Base-by-base conservation (phyloP, 2,113 vertebrate genomes). In the Apus apus region DNA sequence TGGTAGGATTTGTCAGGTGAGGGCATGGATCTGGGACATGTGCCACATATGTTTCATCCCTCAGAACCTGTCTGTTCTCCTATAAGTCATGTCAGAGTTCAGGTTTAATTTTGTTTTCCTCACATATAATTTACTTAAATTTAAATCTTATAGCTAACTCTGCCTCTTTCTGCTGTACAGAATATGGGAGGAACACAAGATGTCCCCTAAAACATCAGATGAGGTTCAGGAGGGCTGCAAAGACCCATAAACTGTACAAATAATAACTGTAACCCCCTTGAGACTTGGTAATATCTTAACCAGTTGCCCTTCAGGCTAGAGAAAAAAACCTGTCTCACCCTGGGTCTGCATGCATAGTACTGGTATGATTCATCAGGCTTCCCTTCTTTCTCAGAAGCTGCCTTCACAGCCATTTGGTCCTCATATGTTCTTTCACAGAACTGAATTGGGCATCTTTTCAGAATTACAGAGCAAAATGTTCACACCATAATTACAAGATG, bases 401-500 rank as follows among this genome's bases (percentile, higher is more conserved):
- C 68, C 79, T 93, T 89, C 62, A 64, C 61, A 87, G 73, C 27
- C 4, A 0, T 68, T 82, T 86, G 73, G 45, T 80, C 85, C 66
- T 96, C 79, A 25, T 54, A 46, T 77, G 57, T 93, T 87, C 66
- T 85, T 65, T 70, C 51, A 78, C 77, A 86, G 80, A 92, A 78
- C 30, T 54, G 57, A 85, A 85, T 12, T 76, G 61, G 83, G 85
- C 76, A 79, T 61, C 61, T 78, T 93, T 93, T 95, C 93, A 93
- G 86, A 92, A 93, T 66, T 73, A 40, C 61, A 89, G 54, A 92
- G 92, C 62, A 89, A 89, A 95, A 91, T 72, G 30, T 96, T 97
- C 90, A 87, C 70, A 85, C n/a, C 61, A 68, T 23, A 62, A 89
- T 90, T 61, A 86, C 45, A 88, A 84, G 85, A 81, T 57, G 61